Evolutionary conservation across 2,797 vertebrate genomes (phyloP).

Genomic region (Anomalospiza imberbis): DNA sequence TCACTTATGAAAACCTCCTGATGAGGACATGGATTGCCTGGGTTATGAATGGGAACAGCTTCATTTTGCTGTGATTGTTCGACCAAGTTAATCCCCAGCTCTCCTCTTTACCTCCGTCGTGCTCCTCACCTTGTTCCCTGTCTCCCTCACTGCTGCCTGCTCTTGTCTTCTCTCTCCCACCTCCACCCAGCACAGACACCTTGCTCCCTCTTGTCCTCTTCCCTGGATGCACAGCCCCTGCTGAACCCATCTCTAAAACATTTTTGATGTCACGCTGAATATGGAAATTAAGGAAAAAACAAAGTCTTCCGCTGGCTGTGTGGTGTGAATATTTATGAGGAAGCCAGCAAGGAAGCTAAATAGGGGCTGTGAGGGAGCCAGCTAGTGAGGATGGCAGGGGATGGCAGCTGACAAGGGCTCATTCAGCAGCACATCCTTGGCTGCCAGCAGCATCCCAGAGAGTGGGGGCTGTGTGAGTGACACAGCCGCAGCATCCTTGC

Average conservation of each 20-base stretch:
- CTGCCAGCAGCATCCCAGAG: slow-evolving; percentile 23
- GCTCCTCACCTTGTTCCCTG: background rate
- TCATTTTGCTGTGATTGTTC: slow-evolving; percentile 41
- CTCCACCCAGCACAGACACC: background rate
- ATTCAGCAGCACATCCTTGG: slow-evolving; percentile 35
- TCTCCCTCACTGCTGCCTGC: background rate
- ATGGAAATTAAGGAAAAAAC: slow-evolving; percentile 64
- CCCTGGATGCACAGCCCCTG: slow-evolving; percentile 8
- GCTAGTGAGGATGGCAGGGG: slow-evolving; percentile 33
- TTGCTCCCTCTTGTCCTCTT: background rate
- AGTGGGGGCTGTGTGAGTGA: slow-evolving; percentile 14
- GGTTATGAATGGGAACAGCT: slow-evolving; percentile 54
- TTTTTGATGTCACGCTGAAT: slow-evolving; percentile 63
- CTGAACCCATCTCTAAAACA: slow-evolving; percentile 32
- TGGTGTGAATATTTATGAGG: slow-evolving; percentile 69
- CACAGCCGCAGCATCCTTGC: background rate
- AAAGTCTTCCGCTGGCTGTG: slow-evolving; percentile 61
- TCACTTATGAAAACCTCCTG: slow-evolving; percentile 66
- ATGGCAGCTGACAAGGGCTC: slow-evolving; percentile 62
- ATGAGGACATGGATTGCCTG: slow-evolving; percentile 49
- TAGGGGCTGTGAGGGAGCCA: slow-evolving; percentile 15
- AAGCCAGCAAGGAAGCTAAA: slow-evolving; percentile 29
- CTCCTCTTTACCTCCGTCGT: background rate
- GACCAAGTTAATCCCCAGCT: slow-evolving; percentile 22
- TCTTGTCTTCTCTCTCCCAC: background rate